Evolutionary conservation across 2,888 invertebrate genomes (phyloP), one percentile per base, ranked within the genome.

Genomic region (Acanthosoma haemorrhoidale): DNA sequence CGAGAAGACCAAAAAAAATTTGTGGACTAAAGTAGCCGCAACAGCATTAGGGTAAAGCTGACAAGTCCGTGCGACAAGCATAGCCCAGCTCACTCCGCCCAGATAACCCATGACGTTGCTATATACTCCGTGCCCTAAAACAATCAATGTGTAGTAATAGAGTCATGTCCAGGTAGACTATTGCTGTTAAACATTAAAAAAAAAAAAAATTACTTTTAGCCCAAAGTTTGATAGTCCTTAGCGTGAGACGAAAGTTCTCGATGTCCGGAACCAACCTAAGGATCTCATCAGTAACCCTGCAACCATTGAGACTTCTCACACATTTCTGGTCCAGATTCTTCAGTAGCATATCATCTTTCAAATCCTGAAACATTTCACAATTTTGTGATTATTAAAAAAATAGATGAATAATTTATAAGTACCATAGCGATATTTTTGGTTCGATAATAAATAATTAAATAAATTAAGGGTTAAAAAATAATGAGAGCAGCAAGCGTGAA

Each of bases 81-180:
- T 99, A 2, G 99, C 99, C 99, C 99, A 99, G 0, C 97, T 96
- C 9, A 99, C 97, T 72, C 99, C 99, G 66, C 97, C 97, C 66
- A 99, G 87, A 81, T 96, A 99, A 51, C 99, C 99, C 76, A 99
- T 84, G 0, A 92, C 93, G 84, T 99, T 99, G 63, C 97, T 98
- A 83, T 99, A 99, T 76, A 99, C 95, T 68, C 98, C 96, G 81
- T 92, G 94, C 77, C 88, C 94, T 94, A 80, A 38, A 79, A 80
- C 74, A 70, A 57, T n/a, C 69, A 63, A 13, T 60, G 15, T 11
- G 6, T 8, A 15, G 8, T 32, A 32, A 32, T 9, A 32, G 4
- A 32, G 32, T n/a, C 32, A 38, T 38, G 2, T 4, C 38, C n/a
- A n/a, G 3, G 2, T 3, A n/a, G 13, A 38, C 13, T 38, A 38